Conservation (phyloP, 2,113 vertebrate genomes). For the Microtus pennsylvanicus region DNA sequence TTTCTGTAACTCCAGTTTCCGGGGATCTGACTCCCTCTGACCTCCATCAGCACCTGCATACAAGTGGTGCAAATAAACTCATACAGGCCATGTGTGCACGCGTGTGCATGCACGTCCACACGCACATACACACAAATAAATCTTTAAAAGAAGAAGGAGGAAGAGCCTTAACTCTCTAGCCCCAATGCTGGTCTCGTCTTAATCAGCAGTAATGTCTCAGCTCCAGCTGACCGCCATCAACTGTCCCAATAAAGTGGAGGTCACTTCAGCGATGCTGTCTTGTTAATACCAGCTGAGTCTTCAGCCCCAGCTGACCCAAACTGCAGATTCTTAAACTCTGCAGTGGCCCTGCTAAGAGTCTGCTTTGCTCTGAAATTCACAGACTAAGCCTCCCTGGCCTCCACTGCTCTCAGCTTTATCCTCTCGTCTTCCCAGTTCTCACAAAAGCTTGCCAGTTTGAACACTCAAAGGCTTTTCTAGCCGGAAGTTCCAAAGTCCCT, state of each 20-base stretch:
- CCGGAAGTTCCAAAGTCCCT: background rate
- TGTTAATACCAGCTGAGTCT: background rate
- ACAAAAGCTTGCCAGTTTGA: background rate
- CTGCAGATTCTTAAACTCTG: background rate
- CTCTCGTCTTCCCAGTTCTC: background rate
- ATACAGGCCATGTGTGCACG: too few relatives aligned
- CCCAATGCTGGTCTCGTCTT: background rate
- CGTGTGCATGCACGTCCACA: too few relatives aligned
- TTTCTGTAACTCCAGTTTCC: too few relatives aligned
- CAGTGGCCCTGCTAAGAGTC: background rate
- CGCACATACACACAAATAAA: too few relatives aligned
- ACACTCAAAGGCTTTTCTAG: background rate
- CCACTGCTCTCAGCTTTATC: background rate
- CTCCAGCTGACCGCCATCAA: background rate
- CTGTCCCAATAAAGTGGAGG: background rate
- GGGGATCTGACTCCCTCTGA: too few relatives aligned
- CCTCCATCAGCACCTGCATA: too few relatives aligned
- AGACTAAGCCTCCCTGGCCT: background rate
- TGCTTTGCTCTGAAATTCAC: background rate
- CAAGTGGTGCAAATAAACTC: too few relatives aligned
- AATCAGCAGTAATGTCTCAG: background rate
- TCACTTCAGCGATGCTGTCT: background rate
- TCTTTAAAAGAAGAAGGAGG: too few relatives aligned
- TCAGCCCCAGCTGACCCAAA: background rate
- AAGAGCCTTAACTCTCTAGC: background rate